These are phyloP conservation scores for Podarcis cretensis DNA, from an alignment of 2,113 vertebrate genomes.

Conservation along the genomic window DNA sequence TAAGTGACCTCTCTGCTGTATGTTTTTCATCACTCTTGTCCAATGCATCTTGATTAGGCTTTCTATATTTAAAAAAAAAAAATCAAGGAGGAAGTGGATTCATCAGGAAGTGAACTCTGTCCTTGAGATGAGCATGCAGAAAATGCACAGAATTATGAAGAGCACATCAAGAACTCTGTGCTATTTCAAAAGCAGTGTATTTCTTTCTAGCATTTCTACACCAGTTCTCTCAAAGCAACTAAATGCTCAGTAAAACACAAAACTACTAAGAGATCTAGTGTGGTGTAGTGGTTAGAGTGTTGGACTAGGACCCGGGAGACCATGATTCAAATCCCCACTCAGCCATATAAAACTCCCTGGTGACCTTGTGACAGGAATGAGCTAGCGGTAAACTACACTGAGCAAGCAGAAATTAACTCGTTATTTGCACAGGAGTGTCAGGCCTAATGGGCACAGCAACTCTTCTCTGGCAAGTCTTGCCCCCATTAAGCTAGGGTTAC, in stretches of 20 bases:
- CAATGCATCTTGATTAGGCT: slow-evolving; percentile 64
- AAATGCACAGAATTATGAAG: background rate
- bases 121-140: background rate
- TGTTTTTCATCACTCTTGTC: slow-evolving; percentile 61
- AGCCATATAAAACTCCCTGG: no score
- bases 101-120: slow-evolving; percentile 30
- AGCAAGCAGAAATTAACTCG: no score
- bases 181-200: background rate
- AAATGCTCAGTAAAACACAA: background rate
- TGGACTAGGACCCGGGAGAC: no score
- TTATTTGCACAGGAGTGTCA: no score
- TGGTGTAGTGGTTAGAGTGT: no score
- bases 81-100: slow-evolving; percentile 12
- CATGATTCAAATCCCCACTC: no score
- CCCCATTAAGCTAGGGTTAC: no score
- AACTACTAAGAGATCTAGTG: background rate
- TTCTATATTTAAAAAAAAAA: background rate
- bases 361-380: no score
- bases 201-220: background rate
- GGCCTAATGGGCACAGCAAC: no score
- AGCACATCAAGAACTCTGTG: background rate
- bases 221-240: background rate
- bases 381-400: no score
- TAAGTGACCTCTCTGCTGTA: slow-evolving; percentile 37
- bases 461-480: no score